phyloP scores from a whole-genome alignment of 2,888 invertebrate species.

The Balanococcus diminutus region DNA sequence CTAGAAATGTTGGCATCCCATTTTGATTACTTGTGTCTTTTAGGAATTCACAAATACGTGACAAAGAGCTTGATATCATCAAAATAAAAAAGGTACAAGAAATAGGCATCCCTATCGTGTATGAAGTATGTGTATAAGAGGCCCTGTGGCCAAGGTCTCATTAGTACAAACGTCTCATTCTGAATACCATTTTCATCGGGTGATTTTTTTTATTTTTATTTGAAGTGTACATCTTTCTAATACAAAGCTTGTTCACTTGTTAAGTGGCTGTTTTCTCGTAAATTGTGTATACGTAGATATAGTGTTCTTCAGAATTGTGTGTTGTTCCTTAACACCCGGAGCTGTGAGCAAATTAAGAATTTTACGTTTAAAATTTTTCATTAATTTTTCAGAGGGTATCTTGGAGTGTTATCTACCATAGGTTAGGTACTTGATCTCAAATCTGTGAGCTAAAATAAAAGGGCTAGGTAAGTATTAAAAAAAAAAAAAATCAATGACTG shows the following conservation, averaged over 20 bases:
- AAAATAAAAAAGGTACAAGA: constrained; percentile 46
- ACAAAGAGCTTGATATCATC: constrained; percentile 53
- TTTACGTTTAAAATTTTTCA: constrained; percentile 14
- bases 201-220: constrained; percentile 35
- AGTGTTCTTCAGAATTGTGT: constrained; percentile 1
- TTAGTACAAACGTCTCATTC: constrained; percentile 54
- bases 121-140: constrained; percentile 50
- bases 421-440: background rate
- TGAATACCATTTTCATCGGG: constrained; percentile 46
- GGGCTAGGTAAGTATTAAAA: background rate
- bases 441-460: background rate
- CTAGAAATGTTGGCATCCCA: background rate
- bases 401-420: background rate
- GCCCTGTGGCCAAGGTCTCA: constrained; percentile 55
- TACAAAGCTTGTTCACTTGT: constrained; percentile 44
- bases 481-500: too few relatives aligned
- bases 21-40: constrained; percentile 45
- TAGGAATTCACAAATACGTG: constrained; percentile 54
- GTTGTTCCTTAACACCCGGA: constrained; percentile 32
- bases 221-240: constrained; percentile 38
- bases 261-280: constrained; percentile 36
- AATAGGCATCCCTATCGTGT: constrained; percentile 46
- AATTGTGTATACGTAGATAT: background rate
- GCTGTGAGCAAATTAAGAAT: constrained; percentile 39
- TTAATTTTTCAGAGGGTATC: background rate